Evolutionary conservation across 2,888 invertebrate genomes (phyloP), one percentile per base, ranked within the genome.

Genomic region (Electrophaes corylata): DNA sequence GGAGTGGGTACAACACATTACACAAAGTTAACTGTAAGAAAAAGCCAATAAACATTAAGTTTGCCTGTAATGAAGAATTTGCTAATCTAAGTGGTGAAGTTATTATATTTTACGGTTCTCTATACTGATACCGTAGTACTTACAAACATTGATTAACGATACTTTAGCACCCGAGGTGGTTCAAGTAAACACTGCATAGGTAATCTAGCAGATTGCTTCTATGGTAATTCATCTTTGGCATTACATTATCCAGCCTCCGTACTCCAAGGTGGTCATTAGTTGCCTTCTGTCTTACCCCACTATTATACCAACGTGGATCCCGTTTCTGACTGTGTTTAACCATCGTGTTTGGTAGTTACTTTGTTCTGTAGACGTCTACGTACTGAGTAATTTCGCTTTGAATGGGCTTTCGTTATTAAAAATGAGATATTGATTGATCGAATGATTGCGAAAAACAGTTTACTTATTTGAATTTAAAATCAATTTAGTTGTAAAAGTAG

Each of bases 261-360:
- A 20, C 33, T 48, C 47, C 40, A 8, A 45, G 44, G 45, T 46
- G 55, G 53, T 56, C 64, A 60, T 60, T 53, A 60, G 39, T 46
- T 11, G 53, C 64, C 57, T 59, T 40, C 58, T 64, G 58, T 60
- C 50, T 60, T 56, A 58, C 60, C 46, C 52, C 31, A 44, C 51
- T 40, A 60, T 60, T 55, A 60, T 20, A 12, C n/a, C n/a, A n/a
- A n/a, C 45, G 11, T 20, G 20, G 33, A 29, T 64, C 37, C 60
- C 63, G 63, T 63, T 63, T 31, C 41, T 58, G 53, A 33, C 10
- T 39, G 49, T 52, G 41, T 39, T 56, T 58, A 55, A 62, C 56
- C 44, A 56, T 58, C 49, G 46, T 18, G 46, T 54, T 41, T 35
- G 39, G 14, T 40, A 10, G 31, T 19, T 54, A 59, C 45, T 54